Base-by-base conservation (phyloP, 1,140 invertebrate species). In the Trigoniulus corallinus region DNA sequence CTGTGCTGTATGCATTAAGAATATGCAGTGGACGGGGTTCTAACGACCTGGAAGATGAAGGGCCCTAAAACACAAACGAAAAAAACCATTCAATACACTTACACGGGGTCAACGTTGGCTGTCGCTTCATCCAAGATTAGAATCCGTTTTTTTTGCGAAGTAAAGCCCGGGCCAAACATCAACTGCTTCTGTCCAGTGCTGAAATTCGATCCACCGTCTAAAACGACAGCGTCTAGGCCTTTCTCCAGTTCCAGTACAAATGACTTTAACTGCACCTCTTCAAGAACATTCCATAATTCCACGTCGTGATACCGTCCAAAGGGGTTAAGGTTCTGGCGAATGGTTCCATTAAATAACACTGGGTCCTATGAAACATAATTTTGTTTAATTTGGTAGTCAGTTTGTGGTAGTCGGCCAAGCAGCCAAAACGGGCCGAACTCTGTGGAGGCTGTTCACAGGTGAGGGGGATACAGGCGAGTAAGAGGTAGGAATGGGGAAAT, bases 321-420 rank as follows among this genome's bases (percentile, higher is more conserved):
- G 1, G 85, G 85, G 67, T 89, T 84, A 10, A 89, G 67, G 68
- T 89, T 89, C 60, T 78, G 77, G 2, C 86, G 69, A 65, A 91
- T 74, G 23, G 76, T 82, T 41, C 83, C 84, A 1, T 76, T 81
- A 63, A 91, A 91, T n/a, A 71, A 56, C 22, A 70, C 63, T n/a
- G 72, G 69, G 50, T 72, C 76, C 64, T 77, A 64, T 21, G 47
- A 23, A 20, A 40, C 40, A 29, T n/a, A n/a, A n/a, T n/a, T n/a
- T n/a, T n/a, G n/a, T n/a, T n/a, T n/a, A n/a, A n/a, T n/a, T n/a
- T n/a, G n/a, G n/a, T n/a, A n/a, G n/a, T n/a, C n/a, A n/a, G n/a
- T n/a, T n/a, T n/a, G n/a, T n/a, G n/a, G n/a, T n/a, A n/a, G n/a
- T n/a, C n/a, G n/a, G n/a, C n/a, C n/a, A n/a, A n/a, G n/a, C n/a